Evolutionary conservation across 1,140 invertebrate species (phyloP), one percentile per base, ranked within the genome.

Genomic region (Drosophila pandora): DNA sequence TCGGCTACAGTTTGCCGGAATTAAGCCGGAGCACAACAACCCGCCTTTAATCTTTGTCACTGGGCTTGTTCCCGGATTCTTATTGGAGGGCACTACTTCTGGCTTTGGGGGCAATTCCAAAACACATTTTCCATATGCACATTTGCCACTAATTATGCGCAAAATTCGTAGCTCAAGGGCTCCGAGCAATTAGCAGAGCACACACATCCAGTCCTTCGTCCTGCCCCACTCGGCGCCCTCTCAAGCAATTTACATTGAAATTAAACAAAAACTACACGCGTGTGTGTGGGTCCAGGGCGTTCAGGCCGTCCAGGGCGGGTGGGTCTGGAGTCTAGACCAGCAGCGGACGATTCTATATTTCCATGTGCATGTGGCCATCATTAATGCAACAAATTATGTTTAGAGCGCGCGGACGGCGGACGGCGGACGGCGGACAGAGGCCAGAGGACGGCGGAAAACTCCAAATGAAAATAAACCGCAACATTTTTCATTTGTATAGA

Each of bases 361-460:
- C 62, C 62, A 69, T 68, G 68, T 79, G 76, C 63, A 87, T 85
- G 77, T 81, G 81, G 81, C 68, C 74, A 87, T 69, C 79, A 79
- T 87, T 87, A 87, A 87, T 87, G 82, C 82, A 87, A 87, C 82
- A 88, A 87, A 87, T 87, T 88, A 88, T 87, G 83, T 82, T 88
- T 88, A 88, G 83, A 85, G 69, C 78, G 77, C 60, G 57, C 17
- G 17, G 17, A 17, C 17, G 17, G 17, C 17, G 17, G 57, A 10
- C 9, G 8, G 32, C n/a, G 60, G 81, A 53, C 52, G 48, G 73
- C 63, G 78, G 63, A 88, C 17, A 17, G 17, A 17, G 17, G 57
- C 34, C 9, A 10, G 32, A 37, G 60, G 81, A 53, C 52, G 48
- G 73, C 63, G 78, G 63, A 88, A 79, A 88, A 88, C 83, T 82